Evolutionary conservation across 2,888 invertebrate genomes (phyloP), one percentile per base, ranked within the genome.

Genomic region (Catotricha subobsoleta): DNA sequence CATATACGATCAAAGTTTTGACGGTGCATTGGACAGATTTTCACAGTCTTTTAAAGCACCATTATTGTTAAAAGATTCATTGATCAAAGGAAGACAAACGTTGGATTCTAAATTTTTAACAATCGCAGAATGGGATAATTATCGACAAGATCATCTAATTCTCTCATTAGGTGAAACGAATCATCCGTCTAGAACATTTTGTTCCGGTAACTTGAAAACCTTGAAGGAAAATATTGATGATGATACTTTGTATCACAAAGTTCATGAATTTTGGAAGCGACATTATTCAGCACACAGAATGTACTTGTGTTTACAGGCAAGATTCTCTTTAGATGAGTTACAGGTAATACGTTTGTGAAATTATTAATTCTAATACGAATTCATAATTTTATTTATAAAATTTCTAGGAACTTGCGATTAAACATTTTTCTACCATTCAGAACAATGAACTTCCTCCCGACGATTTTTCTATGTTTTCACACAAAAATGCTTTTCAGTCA

Each of bases 31-130:
- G 57, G 87, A 91, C 56, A 76, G 74, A 62, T 90, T 92, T 66
- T 79, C 88, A 33, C 82, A 88, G 54, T 80, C 91, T 64, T 86
- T 92, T 58, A 81, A 84, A 46, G 68, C 72, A 29, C 92, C 92
- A 1, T 67, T 92, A 31, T 79, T 92, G 79, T 74, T 74, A 54
- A 72, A 78, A 53, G 81, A 82, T 45, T 76, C 84, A 1, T 86
- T 92, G 72, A 76, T 80, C 45, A 67, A 90, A 31, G 92, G 92
- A 60, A 67, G 87, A 30, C 78, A 87, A 58, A 79, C 88, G 1
- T 80, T 92, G 3, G 87, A 92, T 55, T 87, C 86, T 40, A 90
- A 91, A 59, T 91, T 87, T 60, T 80, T 82, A 51, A 79, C 83
- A 65, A 76, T 80, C n/a, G n/a, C n/a, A n/a, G n/a, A n/a, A n/a